Base-by-base conservation (phyloP, 30 jellyfish, hydroid and myxozoan species). In the Calvadosia cruxmelitensis region DNA sequence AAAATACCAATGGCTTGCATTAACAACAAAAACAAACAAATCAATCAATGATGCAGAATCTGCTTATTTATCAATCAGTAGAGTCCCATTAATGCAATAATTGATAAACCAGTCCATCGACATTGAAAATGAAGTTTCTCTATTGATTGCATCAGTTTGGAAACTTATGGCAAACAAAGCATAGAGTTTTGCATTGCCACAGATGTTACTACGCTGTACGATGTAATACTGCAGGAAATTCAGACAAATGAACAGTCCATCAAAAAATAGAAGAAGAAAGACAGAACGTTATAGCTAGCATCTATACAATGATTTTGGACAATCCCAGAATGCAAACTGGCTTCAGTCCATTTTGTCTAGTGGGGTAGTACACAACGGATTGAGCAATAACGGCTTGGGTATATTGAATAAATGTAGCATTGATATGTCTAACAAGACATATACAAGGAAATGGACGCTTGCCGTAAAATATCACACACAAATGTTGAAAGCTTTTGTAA, bases 271-370 rank as follows among this genome's bases (percentile, higher is more conserved):
- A 16, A 13, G 3, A 68, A 16, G 35, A 69, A 71, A 33, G 30
- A 69, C n/a, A 69, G 51, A 69, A 69, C 35, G 64, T 70, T 2
- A 35, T 71, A 50, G 81, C 35, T 0, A 64, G 63, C 2, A 74
- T 74, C 1, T 74, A 74, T 32, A 36, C 64, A 52, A 42, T 74
- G 70, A 29, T 28, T 63, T 2, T 74, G 84, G 84, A 23, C 76
- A 48, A 29, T 62, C 70, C 2, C 84, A 74, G 32, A 74, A 64
- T 64, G 24, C 70, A 23, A 61, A 74, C 31, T 74, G 76, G 76
- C 64, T 74, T 27, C 76, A 74, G 52, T 70, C 64, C 26, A 70
- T 76, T 50, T 64, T 74, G 13, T 74, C 84, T 27, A 74, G 84
- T 42, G 51, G 72, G 20, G 29, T 75, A 72, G 13, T 71, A 26